Evolutionary conservation across 2,113 vertebrate species (phyloP).

Genomic region (Megaptera novaeangliae): DNA sequence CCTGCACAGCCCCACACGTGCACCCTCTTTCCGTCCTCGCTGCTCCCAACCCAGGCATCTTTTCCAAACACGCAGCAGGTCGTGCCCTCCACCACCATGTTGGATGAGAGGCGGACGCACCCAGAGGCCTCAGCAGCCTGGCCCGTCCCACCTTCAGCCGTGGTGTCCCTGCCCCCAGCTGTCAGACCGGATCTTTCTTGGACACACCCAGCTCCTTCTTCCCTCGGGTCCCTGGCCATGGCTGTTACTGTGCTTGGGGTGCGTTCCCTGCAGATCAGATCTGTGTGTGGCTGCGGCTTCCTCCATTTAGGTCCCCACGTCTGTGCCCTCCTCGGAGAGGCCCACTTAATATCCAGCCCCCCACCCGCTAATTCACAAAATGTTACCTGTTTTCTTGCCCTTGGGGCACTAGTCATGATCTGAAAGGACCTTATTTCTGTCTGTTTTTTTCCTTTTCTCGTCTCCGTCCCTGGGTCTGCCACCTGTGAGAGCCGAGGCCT

Average conservation of each 20-base stretch:
- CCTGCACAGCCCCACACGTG: neutral
- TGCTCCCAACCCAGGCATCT: neutral
- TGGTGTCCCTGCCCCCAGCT: neutral
- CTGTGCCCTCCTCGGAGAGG: neutral
- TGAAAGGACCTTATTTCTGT: neutral
- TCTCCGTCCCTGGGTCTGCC: fast-evolving
- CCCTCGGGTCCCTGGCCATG: fast-evolving
- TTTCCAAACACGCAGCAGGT: neutral
- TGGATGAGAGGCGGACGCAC: too few relatives aligned
- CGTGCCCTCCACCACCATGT: neutral
- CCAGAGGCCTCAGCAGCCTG: neutral
- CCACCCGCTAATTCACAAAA: neutral
- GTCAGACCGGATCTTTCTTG: neutral
- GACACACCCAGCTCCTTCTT: neutral
- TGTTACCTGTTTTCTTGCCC: neutral
- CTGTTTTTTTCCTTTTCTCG: neutral
- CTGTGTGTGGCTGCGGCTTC: neutral
- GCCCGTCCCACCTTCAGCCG: neutral
- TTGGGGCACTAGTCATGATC: neutral
- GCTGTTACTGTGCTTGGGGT: neutral
- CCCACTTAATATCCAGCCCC: neutral
- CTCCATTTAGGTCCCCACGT: neutral
- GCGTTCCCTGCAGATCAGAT: fast-evolving
- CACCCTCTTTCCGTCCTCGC: fast-evolving
- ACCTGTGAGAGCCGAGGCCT: neutral